Base-by-base conservation (phyloP, 2,113 vertebrate species). In the Rattus rattus region DNA sequence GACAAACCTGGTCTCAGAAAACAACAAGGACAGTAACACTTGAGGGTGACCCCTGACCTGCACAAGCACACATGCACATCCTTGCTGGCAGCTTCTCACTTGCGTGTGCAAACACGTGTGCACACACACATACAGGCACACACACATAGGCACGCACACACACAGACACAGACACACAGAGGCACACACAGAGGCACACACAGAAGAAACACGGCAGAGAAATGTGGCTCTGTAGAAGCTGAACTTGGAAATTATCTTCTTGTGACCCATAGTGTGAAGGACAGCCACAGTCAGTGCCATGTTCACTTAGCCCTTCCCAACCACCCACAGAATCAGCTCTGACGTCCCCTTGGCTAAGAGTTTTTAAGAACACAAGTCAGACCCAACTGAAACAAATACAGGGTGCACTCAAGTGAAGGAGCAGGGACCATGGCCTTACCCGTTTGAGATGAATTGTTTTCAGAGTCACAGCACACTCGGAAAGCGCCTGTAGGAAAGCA, bases 391-490 rank as follows among this genome's bases (percentile, higher is more conserved):
- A 91, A 56, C 7, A 80, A 47, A 36, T 20, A 10, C 4, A 9
- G 20, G 87, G 17, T 28, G 22, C 30, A 75, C 10, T 8, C 3
- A 8, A 28, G 26, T 7, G 36, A 84, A 16, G 56, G 33, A 4
- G 22, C 11, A 86, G 0, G 6, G 17, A 36, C 33, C 26, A 14
- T 36, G 26, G 54, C 16, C 98, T 99, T 98, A 99, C 99, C 99
- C 99, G 98, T 99, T 99, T 99, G 98, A 99, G 99, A 99, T 99
- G 99, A 98, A 99, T 99, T 94, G 99, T 99, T 98, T 99, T 99
- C 96, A 99, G 99, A 0, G 99, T 99, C 94, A 99, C 98, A 0
- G 99, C 99, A 91, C 99, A 99, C 96, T 99, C 99, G 0, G 99
- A 99, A 98, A 99, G 98, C 94, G 99, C 99, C 99, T 99, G 98